Conservation (phyloP, 2,113 vertebrate genomes). For the Neogale vison region DNA sequence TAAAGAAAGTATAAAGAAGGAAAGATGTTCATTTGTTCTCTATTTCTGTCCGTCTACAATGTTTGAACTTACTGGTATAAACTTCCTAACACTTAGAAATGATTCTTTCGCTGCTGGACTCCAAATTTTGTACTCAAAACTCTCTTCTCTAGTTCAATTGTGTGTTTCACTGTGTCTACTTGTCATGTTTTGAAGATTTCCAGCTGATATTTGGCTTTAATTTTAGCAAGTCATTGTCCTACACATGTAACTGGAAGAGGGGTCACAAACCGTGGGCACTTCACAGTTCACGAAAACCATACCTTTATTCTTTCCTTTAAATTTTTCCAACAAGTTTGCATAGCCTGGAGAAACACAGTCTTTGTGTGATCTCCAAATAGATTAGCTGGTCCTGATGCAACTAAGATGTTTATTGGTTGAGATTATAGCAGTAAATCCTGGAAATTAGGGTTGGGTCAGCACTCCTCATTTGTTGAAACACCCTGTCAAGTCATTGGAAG, state of each 20-base stretch:
- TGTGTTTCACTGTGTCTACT: background rate
- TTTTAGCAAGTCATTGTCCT: background rate
- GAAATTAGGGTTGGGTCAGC: background rate
- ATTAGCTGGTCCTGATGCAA: background rate
- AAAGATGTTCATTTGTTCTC: background rate
- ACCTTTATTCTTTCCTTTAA: background rate
- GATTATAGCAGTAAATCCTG: background rate
- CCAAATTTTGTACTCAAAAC: background rate
- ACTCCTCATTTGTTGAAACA: background rate
- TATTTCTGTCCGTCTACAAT: too few relatives aligned
- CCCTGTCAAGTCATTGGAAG: background rate
- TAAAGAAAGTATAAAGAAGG: background rate
- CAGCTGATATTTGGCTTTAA: background rate
- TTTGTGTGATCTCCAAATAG: background rate
- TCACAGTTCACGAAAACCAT: background rate
- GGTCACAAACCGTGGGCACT: background rate
- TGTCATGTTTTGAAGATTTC: background rate
- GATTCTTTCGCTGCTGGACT: background rate
- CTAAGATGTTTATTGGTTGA: rapidly evolving
- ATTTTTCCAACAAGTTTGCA: background rate
- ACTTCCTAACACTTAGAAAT: background rate
- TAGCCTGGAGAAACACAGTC: background rate
- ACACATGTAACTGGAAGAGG: background rate
- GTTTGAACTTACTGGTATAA: background rate
- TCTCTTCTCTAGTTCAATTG: background rate